phyloP scores from a whole-genome alignment of 2,888 invertebrate genomes.

The Macrophya alboannulata region DNA sequence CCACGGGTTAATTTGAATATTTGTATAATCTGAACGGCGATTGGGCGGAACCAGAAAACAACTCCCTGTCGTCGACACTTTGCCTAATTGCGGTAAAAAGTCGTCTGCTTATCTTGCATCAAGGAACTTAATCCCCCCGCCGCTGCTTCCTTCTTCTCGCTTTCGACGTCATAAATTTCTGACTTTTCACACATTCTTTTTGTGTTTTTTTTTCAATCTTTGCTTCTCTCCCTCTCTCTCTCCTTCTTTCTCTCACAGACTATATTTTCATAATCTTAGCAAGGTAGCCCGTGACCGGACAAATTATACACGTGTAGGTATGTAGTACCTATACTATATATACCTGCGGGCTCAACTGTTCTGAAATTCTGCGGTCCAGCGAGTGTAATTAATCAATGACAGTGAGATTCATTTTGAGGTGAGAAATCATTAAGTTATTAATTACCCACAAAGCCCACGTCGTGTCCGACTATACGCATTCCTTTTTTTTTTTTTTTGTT shows the following conservation, averaged over 20 bases:
- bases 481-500: background rate
- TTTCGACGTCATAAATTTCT: constrained; percentile 19
- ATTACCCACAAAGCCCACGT: constrained; percentile 18
- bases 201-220: background rate
- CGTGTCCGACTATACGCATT: constrained; percentile 2
- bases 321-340: background rate
- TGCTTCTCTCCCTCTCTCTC: background rate
- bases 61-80: constrained; percentile 74
- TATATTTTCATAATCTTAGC: constrained; percentile 6
- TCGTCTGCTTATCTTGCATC: constrained; percentile 37
- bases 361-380: constrained; percentile 46
- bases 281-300: constrained; percentile 7
- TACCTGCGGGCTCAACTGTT: constrained; percentile 25
- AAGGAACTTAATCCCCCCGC: constrained; percentile 16
- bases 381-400: constrained; percentile 51
- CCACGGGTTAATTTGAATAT: constrained; percentile 76
- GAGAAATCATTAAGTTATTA: constrained; percentile 49
- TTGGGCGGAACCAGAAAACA: constrained; percentile 78
- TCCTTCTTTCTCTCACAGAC: background rate
- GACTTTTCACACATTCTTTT: constrained; percentile 19
- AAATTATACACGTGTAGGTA: constrained; percentile 2
- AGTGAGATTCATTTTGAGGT: constrained; percentile 46
- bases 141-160: background rate
- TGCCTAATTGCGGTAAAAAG: constrained; percentile 58
- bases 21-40: constrained; percentile 79